Evolutionary conservation across 2,113 vertebrate species (phyloP).

Genomic region (Cebus imitator): DNA sequence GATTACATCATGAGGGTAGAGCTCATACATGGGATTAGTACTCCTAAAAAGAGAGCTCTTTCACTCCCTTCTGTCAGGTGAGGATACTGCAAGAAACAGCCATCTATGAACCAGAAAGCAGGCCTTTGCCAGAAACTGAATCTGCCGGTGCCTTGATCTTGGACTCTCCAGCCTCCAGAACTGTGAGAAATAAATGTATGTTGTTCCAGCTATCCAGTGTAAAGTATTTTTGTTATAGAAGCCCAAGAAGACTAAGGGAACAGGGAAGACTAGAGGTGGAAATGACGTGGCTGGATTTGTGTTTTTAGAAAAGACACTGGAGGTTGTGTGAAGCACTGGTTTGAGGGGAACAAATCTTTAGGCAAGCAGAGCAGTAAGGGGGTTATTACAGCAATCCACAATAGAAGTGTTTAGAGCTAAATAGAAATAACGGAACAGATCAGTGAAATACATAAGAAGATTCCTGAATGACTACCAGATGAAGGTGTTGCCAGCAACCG

Average conservation of each 20-base stretch:
- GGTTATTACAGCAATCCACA: not conserved
- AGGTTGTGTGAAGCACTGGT: not conserved
- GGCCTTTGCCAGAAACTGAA: not conserved
- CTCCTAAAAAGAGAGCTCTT: not conserved
- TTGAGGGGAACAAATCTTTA: not conserved
- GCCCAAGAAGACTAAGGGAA: not conserved
- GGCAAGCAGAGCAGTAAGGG: not conserved
- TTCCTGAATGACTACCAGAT: not conserved
- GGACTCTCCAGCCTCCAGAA: not conserved
- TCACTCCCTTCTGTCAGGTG: not conserved
- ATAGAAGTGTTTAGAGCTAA: not conserved
- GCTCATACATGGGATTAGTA: not conserved
- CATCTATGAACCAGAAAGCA: not conserved
- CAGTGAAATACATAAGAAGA: not conserved
- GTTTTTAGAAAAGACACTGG: conserved; percentile 1
- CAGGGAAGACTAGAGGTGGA: conserved; percentile 1
- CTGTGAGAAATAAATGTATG: not conserved
- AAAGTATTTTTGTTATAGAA: not conserved
- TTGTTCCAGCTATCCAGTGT: not conserved
- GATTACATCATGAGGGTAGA: not conserved
- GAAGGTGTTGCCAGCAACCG: not conserved
- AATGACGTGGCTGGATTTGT: not conserved
- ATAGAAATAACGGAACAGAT: not conserved
- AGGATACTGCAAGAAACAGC: not conserved
- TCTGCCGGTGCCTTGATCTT: not conserved